These are phyloP conservation scores for Euclidia mi DNA, from an alignment of 2,888 invertebrate species.

Conservation along the genomic window DNA sequence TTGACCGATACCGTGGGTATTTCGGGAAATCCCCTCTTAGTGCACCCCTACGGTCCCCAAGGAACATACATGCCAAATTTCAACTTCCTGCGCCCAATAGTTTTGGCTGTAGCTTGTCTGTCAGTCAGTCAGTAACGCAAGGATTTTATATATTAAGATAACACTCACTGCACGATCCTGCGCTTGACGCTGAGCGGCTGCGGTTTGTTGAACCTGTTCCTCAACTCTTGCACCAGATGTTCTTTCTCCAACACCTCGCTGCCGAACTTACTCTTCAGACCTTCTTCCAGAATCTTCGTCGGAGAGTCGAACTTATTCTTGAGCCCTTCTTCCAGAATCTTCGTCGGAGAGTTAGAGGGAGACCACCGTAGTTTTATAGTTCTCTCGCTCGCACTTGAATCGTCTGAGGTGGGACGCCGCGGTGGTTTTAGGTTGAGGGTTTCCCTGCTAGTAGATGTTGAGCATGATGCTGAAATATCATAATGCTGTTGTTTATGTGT, in stretches of 20 bases:
- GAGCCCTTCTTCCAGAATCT: constrained; percentile 68
- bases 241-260: constrained; percentile 20
- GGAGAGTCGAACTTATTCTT: constrained; percentile 66
- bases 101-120: too few species aligned
- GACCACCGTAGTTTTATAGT: neutral
- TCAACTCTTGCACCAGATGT: constrained; percentile 57
- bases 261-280: constrained; percentile 56
- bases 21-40: too few species aligned
- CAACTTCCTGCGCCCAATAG: too few species aligned
- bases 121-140: too few species aligned
- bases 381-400: constrained; percentile 36
- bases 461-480: constrained; percentile 23
- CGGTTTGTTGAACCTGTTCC: constrained; percentile 67
- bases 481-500: neutral
- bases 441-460: constrained; percentile 55
- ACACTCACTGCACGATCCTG: constrained; percentile 75
- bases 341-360: constrained; percentile 63
- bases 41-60: too few species aligned
- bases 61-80: too few species aligned
- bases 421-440: constrained; percentile 72
- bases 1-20: too few species aligned
- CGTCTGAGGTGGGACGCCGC: constrained; percentile 23
- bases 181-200: constrained; percentile 73
- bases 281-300: constrained; percentile 68
- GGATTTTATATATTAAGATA: too few species aligned